Evolutionary conservation across 2,113 vertebrate genomes (phyloP), one percentile per base, ranked within the genome.

Genomic region (Eira barbara): DNA sequence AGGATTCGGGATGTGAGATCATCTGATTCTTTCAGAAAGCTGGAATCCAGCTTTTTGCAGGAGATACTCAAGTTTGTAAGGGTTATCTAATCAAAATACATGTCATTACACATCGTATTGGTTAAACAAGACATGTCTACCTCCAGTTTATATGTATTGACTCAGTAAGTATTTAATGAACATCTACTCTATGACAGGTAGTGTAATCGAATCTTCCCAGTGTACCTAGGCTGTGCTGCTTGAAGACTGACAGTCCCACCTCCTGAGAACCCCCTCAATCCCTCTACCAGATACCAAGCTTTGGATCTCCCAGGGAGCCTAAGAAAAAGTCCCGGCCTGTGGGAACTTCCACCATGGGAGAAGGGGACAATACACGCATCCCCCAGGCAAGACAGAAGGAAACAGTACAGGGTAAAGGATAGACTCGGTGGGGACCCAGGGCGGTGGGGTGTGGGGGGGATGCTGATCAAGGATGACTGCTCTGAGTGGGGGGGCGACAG

Each of bases 1-100:
- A 29, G 42, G 55, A 36, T 61, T 7, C 1, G 0, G 31, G 85
- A 15, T 29, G 11, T 4, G 15, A 91, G 5, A 1, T 65, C 86
- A 36, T 55, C 55, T n/a, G 36, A 36, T 86, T 81, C 52, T 52
- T 45, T 76, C 36, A 52, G 86, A 65, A 86, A 90, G 20, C 45
- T 29, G 34, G 65, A 90, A 84, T 78, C 80, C 65, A 69, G 71
- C 39, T 87, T 42, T 76, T 87, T 39, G n/a, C 9, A 69, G 6
- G 49, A 76, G 49, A 61, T 21, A 34, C n/a, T 34, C n/a, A 13
- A 52, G 23, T 17, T 81, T 67, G 27, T 76, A 65, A 39, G n/a
- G 47, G 29, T 59, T 52, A 65, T 49, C 36, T 85, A 34, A 73
- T 79, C 78, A 80, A 73, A 90, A 63, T 20, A 14, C 20, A 34